Percentiles rank a stretch among this genome's conserved stretches.
phyloP scores from a whole-genome alignment of 2,888 invertebrate genomes.

The Rotaria sp. region DNA sequence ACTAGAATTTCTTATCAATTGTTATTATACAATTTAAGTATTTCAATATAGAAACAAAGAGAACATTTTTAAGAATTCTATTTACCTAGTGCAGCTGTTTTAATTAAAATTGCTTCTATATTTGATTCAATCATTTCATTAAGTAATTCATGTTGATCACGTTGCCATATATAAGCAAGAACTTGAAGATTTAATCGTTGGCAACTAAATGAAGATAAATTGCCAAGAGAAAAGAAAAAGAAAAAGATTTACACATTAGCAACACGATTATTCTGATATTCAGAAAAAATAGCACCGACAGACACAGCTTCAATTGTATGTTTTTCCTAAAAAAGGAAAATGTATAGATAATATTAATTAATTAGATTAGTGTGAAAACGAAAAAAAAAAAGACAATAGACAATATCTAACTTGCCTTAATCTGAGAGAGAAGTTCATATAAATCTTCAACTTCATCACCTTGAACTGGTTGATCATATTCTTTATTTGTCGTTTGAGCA shows the following conservation, averaged over 20 bases:
- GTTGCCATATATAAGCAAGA: constrained; percentile 87
- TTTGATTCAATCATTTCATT: constrained; percentile 91
- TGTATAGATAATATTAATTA: neutral
- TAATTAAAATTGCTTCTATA: constrained; percentile 87
- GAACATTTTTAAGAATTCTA: no score
- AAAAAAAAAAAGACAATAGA: neutral
- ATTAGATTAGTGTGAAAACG: no score
- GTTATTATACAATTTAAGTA: no score
- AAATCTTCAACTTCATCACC: constrained; percentile 95
- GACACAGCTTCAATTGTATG: constrained; percentile 77
- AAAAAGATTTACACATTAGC: constrained; percentile 80
- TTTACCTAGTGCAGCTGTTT: constrained; percentile 76
- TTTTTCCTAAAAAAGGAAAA: constrained; percentile 44
- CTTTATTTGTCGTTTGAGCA: constrained; percentile 67
- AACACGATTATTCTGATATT: constrained; percentile 92
- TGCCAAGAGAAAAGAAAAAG: neutral
- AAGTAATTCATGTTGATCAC: constrained; percentile 83
- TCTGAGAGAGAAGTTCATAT: constrained; percentile 69
- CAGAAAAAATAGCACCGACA: constrained; percentile 91
- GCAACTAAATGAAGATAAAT: constrained; percentile 63
- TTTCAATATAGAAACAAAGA: no score
- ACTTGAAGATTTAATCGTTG: constrained; percentile 76
- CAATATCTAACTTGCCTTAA: constrained; percentile 61
- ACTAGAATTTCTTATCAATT: no score
- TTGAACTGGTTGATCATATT: constrained; percentile 60